Base-by-base conservation (phyloP, 2,797 vertebrate species). In the Tauraco hartlaubi region DNA sequence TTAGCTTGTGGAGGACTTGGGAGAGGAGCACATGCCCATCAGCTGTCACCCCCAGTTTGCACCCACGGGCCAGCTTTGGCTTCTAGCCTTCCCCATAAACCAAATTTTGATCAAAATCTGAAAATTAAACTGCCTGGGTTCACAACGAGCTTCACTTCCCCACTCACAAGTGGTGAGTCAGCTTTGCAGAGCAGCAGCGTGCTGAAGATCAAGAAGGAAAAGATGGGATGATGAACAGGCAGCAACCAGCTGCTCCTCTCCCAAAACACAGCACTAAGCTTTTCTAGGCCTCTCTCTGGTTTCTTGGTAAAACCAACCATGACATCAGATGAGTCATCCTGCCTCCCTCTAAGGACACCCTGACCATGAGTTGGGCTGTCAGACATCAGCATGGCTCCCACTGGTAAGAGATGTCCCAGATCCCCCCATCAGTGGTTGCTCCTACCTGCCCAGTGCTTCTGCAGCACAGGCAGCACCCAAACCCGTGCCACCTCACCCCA, bases 1-100 rank as follows among this genome's bases (percentile, higher is more conserved):
- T 46, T 33, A 2, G 0, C 0, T 0, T 9, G 15, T 0, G 0
- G 46, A 23, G 28, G 41, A 41, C 15, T 5, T 5, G 13, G 19
- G 68, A 56, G 73, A 61, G 61, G 54, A 61, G 23, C 71, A 56
- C 17, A 2, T 46, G 23, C 46, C 35, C 41, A 19, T 37, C 77
- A 26, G n/a, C 51, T 33, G 4, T 43, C 51, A 48, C 21, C 49
- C 35, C 39, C 12, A 19, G 8, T 22, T 33, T 11, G 33, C 19
- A 74, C 61, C 46, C 85, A 44, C 0, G 1, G 43, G 49, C 63
- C 59, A 54, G 3, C 28, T 49, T n/a, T 3, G 6, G 15, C 69
- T 78, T 26, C 43, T 19, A 51, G 44, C 31, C 51, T 26, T 64
- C 23, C 48, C 26, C 37, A 25, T 54, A 49, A 63, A 9, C 22